These are phyloP conservation scores for Daphoenositta chrysoptera DNA, from an alignment of 2,113 vertebrate species.

Conservation along the genomic window DNA sequence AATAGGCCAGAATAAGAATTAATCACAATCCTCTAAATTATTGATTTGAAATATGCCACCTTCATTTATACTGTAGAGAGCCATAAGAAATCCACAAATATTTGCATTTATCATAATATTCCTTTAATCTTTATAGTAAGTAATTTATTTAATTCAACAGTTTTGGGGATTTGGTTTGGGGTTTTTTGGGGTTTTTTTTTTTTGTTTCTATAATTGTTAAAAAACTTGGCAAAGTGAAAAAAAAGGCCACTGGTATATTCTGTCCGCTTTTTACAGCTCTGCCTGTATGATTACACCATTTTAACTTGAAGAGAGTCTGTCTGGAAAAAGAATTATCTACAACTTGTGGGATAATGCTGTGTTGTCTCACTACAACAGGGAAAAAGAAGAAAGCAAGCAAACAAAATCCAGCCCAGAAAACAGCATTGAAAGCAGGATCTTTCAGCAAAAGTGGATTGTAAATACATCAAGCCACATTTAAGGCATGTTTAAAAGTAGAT, in stretches of 20 bases:
- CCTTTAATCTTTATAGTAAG: not conserved
- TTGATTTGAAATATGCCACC: not conserved
- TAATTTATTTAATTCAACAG: not conserved
- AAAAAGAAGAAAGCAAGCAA: not conserved
- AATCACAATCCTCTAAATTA: not conserved
- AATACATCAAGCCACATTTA: not conserved
- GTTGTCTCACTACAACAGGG: not conserved
- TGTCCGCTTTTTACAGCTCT: not conserved
- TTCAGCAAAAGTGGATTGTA: not conserved
- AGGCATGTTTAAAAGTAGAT: not conserved
- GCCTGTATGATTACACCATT: not conserved
- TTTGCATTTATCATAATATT: not conserved
- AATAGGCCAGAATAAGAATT: not conserved
- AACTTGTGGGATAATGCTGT: not conserved
- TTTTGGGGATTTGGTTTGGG: not conserved
- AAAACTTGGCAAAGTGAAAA: not conserved
- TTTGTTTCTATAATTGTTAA: not conserved
- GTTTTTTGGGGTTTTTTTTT: rapidly evolving
- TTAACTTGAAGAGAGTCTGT: not conserved
- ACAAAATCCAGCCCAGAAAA: not conserved
- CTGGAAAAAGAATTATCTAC: not conserved
- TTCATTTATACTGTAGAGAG: not conserved
- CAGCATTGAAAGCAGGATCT: not conserved
- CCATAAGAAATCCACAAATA: not conserved
- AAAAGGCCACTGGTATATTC: not conserved